phyloP scores from a whole-genome alignment of 2,797 vertebrate species.

The Periophthalmus magnuspinnatus region DNA sequence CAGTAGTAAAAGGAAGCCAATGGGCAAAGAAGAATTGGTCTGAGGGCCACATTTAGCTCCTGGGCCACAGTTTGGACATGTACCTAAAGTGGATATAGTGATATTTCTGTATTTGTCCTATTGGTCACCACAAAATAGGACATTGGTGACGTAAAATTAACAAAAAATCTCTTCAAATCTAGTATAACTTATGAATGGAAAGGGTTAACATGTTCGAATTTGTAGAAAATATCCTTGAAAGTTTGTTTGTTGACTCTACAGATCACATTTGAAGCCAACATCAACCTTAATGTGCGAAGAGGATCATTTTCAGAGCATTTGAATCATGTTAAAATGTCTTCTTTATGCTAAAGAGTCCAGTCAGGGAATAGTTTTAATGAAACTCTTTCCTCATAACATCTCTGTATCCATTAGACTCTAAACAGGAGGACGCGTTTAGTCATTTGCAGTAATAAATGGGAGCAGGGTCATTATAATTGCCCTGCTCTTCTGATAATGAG shows the following conservation, averaged over 20 bases:
- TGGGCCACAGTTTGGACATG: too few relatives aligned
- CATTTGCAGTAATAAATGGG: background rate
- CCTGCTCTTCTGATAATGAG: constrained; percentile 18
- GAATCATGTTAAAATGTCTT: background rate
- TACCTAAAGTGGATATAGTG: too few relatives aligned
- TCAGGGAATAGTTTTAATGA: background rate
- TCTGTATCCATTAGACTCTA: background rate
- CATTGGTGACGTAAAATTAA: too few relatives aligned
- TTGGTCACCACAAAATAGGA: too few relatives aligned
- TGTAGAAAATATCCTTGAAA: too few relatives aligned
- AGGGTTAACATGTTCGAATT: background rate
- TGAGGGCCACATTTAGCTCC: too few relatives aligned
- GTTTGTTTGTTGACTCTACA: background rate
- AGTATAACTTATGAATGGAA: background rate
- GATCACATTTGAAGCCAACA: background rate
- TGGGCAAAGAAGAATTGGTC: too few relatives aligned
- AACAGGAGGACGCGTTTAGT: constrained; percentile 6
- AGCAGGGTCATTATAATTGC: constrained; percentile 12
- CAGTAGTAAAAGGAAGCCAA: too few relatives aligned
- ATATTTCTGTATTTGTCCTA: too few relatives aligned
- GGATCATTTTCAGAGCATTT: background rate
- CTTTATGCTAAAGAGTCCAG: background rate
- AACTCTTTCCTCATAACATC: background rate
- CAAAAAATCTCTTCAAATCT: background rate
- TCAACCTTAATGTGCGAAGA: too few relatives aligned